phyloP scores from a whole-genome alignment of 1,140 invertebrate species.

The Halesus radiatus region DNA sequence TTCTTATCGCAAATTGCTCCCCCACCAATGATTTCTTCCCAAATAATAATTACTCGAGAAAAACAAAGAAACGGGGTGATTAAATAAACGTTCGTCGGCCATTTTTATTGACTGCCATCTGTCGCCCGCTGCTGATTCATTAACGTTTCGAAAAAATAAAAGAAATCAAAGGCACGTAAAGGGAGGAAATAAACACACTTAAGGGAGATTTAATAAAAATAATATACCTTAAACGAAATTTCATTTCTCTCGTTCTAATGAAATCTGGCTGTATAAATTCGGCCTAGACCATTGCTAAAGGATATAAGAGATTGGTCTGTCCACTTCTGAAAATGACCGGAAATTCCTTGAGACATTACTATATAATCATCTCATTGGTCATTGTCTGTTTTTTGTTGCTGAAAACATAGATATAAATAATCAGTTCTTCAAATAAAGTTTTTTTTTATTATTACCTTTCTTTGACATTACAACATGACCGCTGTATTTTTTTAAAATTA shows the following conservation, averaged over 20 bases:
- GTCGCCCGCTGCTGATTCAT: slow-evolving; percentile 41
- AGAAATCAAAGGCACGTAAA: slow-evolving; percentile 49
- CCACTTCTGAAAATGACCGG: too few species aligned
- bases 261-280: slow-evolving; percentile 18
- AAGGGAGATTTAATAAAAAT: slow-evolving; percentile 38
- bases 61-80: slow-evolving; percentile 1
- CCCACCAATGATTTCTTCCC: not conserved
- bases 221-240: slow-evolving; percentile 34
- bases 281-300: not conserved
- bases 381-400: too few species aligned
- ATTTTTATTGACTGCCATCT: slow-evolving; percentile 47
- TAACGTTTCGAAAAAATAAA: slow-evolving; percentile 46
- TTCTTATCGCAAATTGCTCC: not conserved
- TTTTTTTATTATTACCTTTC: too few species aligned
- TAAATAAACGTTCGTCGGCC: slow-evolving; percentile 38
- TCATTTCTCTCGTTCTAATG: slow-evolving; percentile 24
- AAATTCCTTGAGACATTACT: too few species aligned
- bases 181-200: slow-evolving; percentile 44
- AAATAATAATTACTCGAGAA: slow-evolving; percentile 5
- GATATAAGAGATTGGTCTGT: too few species aligned
- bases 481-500: too few species aligned
- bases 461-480: too few species aligned
- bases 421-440: too few species aligned
- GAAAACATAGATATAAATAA: too few species aligned
- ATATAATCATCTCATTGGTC: too few species aligned